Conservation (phyloP, 1,140 invertebrate species). For the Himalopsyche phryganea region DNA sequence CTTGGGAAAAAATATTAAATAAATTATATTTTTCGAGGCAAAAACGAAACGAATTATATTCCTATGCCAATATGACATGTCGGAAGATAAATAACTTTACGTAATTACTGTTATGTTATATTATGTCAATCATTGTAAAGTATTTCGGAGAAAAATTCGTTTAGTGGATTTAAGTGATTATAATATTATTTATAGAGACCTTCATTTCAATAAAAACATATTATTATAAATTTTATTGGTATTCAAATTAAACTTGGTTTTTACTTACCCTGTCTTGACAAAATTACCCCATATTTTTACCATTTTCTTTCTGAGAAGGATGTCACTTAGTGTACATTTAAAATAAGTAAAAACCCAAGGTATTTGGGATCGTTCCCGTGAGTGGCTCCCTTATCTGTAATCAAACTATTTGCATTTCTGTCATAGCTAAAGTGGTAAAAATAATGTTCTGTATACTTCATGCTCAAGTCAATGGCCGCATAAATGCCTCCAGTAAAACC, state of each 20-base stretch:
- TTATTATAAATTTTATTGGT: too few species aligned
- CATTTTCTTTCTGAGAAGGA: constrained; percentile 40
- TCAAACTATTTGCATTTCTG: constrained; percentile 43
- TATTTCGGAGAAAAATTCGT: too few species aligned
- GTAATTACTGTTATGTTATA: too few species aligned
- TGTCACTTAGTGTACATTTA: constrained; percentile 38
- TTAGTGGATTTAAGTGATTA: too few species aligned
- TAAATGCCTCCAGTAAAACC: constrained; percentile 45
- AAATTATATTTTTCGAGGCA: too few species aligned
- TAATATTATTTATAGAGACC: too few species aligned
- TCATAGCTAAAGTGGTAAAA: constrained; percentile 47
- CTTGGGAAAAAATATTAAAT: too few species aligned
- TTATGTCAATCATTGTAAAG: too few species aligned
- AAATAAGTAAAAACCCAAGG: constrained; percentile 38
- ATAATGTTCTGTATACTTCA: constrained; percentile 36
- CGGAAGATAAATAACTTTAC: too few species aligned
- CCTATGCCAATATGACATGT: not conserved
- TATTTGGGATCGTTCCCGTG: constrained; percentile 47
- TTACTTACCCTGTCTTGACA: constrained; percentile 45
- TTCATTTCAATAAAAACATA: not conserved
- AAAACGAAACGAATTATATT: not conserved
- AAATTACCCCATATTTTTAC: constrained; percentile 51
- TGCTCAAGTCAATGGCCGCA: constrained; percentile 26
- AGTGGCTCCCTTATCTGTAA: constrained; percentile 41
- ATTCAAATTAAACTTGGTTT: too few species aligned